Evolutionary conservation across 2,797 vertebrate genomes (phyloP), one percentile per base, ranked within the genome.

Genomic region (Pseudochromis fuscus): DNA sequence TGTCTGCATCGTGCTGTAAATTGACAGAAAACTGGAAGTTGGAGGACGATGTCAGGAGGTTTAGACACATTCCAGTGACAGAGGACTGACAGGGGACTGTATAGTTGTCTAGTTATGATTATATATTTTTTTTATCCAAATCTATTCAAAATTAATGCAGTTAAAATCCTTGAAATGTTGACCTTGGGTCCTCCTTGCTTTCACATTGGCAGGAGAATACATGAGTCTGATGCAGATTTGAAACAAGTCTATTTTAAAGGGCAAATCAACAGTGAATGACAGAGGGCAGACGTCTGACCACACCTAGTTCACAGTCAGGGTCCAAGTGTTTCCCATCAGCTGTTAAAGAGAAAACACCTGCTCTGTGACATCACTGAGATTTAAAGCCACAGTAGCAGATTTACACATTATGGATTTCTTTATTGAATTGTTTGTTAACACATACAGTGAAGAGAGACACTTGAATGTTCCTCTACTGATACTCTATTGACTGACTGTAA

Each of bases 291-390:
- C 59, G 38, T 33, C 21, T 45, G 62, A 72, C 72, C 58, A 62
- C 60, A 68, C 53, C 60, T 52, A 61, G 16, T 42, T 42, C 50
- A 64, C 60, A 7, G 50, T 37, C 40, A 35, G 25, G 24, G 45
- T 28, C 7, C 78, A 85, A 59, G 82, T 85, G 72, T 89, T 87
- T 88, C 53, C 79, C 60, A 79, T 83, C 67, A 72, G 35, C 52
- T 68, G 56, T 35, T 51, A 18, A 77, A 79, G 37, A 16, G 28
- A 57, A 87, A 79, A 69, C 75, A 81, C 63, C 56, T 63, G 48
- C 61, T 25, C 35, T 27, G 44, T 65, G 71, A 84, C 58, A 62
- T 88, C 81, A 77, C 31, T 13, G 27, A 51, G 18, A 33, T 19
- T 68, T 75, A 19, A 59, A 66, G 45, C 31, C 38, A 30, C 42